Evolutionary conservation across 2,113 vertebrate species (phyloP), one percentile per base, ranked within the genome.

Genomic region (Albula glossodonta): DNA sequence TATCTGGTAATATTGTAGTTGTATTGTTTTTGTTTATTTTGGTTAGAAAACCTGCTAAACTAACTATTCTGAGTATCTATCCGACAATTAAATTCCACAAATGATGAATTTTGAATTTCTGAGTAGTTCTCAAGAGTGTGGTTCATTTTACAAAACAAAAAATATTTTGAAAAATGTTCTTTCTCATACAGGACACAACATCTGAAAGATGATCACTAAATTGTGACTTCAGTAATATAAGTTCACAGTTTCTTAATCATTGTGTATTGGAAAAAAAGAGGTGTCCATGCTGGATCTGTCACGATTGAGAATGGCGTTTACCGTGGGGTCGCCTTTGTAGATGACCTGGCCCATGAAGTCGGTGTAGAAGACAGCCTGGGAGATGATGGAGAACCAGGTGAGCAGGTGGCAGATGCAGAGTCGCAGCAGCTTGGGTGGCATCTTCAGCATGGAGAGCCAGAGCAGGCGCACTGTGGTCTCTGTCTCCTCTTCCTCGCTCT

Each of bases 311-410:
- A 41, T 41, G 31, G 31, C 31, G 31, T 92, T 51, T 91, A 99
- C 98, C 87, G 96, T 97, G 0, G 98, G 98, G 90, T 98, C 95
- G 0, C 98, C 98, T 0, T 96, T 77, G 41, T 97, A 99, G 94
- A 99, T 98, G 93, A 98, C 98, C 92, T 99, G 98, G 82, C 98
- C 98, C 98, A 99, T 99, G 94, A 99, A 99, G 93, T 99, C 98
- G 0, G 98, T 99, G 86, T 99, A 99, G 95, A 99, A 99, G 17
- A 99, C 98, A 0, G 98, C 97, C 92, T 98, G 97, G 0, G 98
- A 97, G 2, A 99, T 99, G 93, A 99, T 96, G 0, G 98, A 97
- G 91, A 99, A 98, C 98, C 98, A 99, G 77, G 98, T 99, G 88
- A 99, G 91, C 63, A 99, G 96, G 93, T 99, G 98, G 87, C 98